These are phyloP conservation scores for Cercopithecus hamlyni DNA, from an alignment of 2,797 vertebrate species.

Conservation along the genomic window DNA sequence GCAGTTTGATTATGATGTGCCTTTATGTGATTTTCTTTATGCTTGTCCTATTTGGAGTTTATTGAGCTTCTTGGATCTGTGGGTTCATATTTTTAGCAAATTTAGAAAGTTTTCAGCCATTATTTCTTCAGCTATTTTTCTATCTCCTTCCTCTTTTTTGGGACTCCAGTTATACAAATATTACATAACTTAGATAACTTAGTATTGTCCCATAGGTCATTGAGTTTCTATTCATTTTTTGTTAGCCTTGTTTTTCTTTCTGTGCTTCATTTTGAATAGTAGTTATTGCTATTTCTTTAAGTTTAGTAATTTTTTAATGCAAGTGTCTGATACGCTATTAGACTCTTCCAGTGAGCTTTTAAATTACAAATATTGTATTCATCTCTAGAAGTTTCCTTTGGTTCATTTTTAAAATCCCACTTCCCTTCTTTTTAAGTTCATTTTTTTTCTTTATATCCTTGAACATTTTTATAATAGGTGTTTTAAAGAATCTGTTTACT, in stretches of 20 bases:
- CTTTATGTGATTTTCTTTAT: background rate
- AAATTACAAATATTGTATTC: background rate
- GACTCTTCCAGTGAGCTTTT: background rate
- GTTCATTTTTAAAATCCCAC: background rate
- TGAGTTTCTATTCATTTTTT: background rate
- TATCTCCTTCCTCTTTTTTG: background rate
- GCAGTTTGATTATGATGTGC: background rate
- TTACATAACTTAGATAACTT: background rate
- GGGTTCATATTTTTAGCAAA: background rate
- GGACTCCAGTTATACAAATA: background rate
- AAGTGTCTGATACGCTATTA: background rate
- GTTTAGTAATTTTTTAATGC: background rate
- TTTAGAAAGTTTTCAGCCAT: background rate
- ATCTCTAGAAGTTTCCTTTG: background rate
- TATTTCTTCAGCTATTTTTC: background rate
- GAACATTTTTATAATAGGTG: background rate
- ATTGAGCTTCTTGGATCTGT: background rate
- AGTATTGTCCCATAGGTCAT: background rate
- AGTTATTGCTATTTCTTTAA: background rate
- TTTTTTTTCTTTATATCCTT: constrained; percentile 23
- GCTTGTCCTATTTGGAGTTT: background rate
- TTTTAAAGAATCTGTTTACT: background rate
- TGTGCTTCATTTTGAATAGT: background rate
- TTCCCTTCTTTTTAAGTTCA: background rate
- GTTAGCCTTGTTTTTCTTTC: background rate